Evolutionary conservation across 1,140 invertebrate genomes (phyloP).

Genomic region (Drosophila jambulina): DNA sequence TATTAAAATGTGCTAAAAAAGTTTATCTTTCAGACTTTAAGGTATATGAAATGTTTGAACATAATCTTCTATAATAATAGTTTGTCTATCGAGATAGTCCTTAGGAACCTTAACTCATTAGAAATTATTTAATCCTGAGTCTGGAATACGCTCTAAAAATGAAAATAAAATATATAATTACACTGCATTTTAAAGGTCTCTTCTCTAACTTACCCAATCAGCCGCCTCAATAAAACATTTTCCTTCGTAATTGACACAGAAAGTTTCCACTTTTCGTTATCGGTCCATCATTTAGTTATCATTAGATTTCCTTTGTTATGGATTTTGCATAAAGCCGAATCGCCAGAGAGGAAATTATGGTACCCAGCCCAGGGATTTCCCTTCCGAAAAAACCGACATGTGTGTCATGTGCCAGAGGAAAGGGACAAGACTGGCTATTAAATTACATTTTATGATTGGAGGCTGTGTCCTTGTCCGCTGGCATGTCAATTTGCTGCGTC

Average conservation of each 20-base stretch:
- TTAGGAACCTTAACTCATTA: no score
- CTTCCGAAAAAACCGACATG: constrained; percentile 26
- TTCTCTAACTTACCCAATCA: not conserved
- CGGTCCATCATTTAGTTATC: constrained; percentile 31
- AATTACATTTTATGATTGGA: constrained; percentile 76
- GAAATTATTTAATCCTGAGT: not conserved
- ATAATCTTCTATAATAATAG: not conserved
- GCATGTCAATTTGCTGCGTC: constrained; percentile 68
- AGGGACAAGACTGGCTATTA: constrained; percentile 37
- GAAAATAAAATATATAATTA: not conserved
- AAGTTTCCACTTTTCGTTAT: constrained; percentile 15
- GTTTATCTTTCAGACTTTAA: not conserved
- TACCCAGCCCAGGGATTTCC: constrained; percentile 26
- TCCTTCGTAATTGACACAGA: not conserved
- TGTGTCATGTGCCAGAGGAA: constrained; percentile 22
- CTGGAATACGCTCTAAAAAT: not conserved
- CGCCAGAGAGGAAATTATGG: constrained; percentile 41
- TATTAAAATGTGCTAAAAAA: not conserved
- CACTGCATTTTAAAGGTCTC: no score
- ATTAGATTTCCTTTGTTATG: constrained; percentile 57
- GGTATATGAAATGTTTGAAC: not conserved
- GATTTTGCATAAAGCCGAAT: constrained; percentile 62
- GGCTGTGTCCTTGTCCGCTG: constrained; percentile 42
- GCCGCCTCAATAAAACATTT: not conserved
- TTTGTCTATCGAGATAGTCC: no score